Evolutionary conservation across 2,797 vertebrate species (phyloP), one percentile per base, ranked within the genome.

Genomic region (Melanotaenia trifasciata): DNA sequence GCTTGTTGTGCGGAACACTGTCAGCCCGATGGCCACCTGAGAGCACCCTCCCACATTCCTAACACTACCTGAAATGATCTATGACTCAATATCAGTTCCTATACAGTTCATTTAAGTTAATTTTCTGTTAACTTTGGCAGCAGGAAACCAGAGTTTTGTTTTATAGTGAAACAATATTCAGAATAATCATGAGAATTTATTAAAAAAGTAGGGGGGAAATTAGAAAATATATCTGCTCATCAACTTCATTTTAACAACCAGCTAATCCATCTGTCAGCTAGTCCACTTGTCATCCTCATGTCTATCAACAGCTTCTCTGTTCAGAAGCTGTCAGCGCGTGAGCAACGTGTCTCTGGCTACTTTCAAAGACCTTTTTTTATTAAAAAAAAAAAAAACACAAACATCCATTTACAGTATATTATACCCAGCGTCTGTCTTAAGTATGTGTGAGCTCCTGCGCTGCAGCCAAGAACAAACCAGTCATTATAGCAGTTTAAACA

Each of bases 401-500:
- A 90, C 80, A 84, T 81, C 81, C 76, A 88, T 87, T 85, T 77
- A 73, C 80, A 79, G 77, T 62, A 86, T 75, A 80, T 87, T 84
- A 71, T 76, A 84, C 57, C 67, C 58, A 12, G 67, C 76, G 81
- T 82, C 73, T 70, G 62, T 86, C 72, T 66, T 85, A 87, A 85
- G 85, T 84, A 88, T 70, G 89, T 92, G 87, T 69, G 79, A 90
- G 90, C 86, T 78, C 60, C 76, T 61, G 68, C 61, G 8, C 54
- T 7, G 5, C 22, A 62, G 88, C 94, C 90, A 92, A 90, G 83
- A 89, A 90, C 90, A 85, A 90, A 90, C 90, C 88, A 88, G 85
- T 92, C 90, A 89, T 93, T 90, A 91, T 70, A 80, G 33, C 80
- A 89, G 84, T 89, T 89, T 78, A 92, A 93, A 92, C 89, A 93